Base-by-base conservation (phyloP, 2,888 invertebrate species). In the Coecobrya sp. region DNA sequence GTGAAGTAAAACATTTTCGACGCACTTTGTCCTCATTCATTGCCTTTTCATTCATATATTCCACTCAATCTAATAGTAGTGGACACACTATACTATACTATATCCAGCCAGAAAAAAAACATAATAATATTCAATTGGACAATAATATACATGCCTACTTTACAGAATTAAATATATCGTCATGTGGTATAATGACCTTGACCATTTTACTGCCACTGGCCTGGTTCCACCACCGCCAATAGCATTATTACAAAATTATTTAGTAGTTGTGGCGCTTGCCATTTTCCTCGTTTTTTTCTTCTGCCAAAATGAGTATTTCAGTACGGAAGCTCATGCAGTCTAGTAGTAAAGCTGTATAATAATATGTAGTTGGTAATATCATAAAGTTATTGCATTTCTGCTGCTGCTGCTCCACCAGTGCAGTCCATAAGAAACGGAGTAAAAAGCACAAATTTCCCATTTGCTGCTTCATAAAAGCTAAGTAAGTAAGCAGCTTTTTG, bases 1-100 rank as follows among this genome's bases (percentile, higher is more conserved):
- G 10, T 42, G 10, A 73, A 45, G 19, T 73, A 11, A 73, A 45
- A 1, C 73, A 73, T 42, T 45, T 73, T 70, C 73, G 45, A 73
- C 73, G 73, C 73, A 73, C 73, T 73, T 76, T 49, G 27, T 49
- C 27, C 36, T 52, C 49, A 79, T 52, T 79, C 49, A 79, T 79
- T 25, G 25, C 25, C 25, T 13, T 52, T 52, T 79, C 79, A 76
- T 79, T 79, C 79, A 79, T 79, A 45, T 70, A 70, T 70, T 70
- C 36, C 27, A 68, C 36, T 36, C 36, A 36, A 49, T 49, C 49
- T 13, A 49, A 10, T 10, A 49, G 11, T 49, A 49, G 13, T 13
- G 13, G 49, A 49, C 49, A 13, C 49, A 7, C 5, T 0, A 7
- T n/a, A 68, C 7, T n/a, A 2, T 5, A 16, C 1, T 42, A 36